These are phyloP conservation scores for Stichodactyla mertensii DNA, from an alignment of 64 coral and sea anemone species.

Conservation along the genomic window DNA sequence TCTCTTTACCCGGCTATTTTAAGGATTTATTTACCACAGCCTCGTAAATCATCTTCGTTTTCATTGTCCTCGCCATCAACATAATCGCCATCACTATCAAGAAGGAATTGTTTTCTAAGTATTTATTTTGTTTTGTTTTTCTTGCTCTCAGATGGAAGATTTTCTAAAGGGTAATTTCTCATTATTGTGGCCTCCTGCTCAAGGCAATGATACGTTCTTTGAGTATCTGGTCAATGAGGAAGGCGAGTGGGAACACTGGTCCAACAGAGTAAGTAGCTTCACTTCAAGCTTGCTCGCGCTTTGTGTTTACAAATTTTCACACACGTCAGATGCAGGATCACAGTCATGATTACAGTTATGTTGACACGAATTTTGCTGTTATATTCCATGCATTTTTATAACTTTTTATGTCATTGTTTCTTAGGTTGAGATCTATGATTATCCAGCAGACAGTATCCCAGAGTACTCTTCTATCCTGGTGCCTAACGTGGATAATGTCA, in stretches of 20 bases:
- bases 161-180: constrained; percentile 52
- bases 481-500: constrained; percentile 92
- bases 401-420: background rate
- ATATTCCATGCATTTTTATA: too few species aligned
- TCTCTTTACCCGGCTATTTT: background rate
- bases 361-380: too few species aligned
- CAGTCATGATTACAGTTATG: too few species aligned
- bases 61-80: background rate
- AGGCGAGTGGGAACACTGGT: constrained; percentile 97
- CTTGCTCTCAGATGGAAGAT: constrained; percentile 67
- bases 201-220: constrained; percentile 86
- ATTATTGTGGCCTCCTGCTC: constrained; percentile 52
- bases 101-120: background rate
- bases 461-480: constrained; percentile 93
- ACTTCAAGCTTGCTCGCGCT: too few species aligned
- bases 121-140: background rate
- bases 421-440: constrained; percentile 87
- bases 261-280: constrained; percentile 59
- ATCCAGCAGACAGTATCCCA: constrained; percentile 73
- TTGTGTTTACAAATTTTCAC: too few species aligned
- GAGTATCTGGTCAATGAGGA: constrained; percentile 95
- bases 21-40: too few species aligned
- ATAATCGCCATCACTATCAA: background rate
- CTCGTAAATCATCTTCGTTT: background rate
- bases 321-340: too few species aligned